Base-by-base conservation (phyloP, 2,113 vertebrate species). In the Empidonax alnorum region DNA sequence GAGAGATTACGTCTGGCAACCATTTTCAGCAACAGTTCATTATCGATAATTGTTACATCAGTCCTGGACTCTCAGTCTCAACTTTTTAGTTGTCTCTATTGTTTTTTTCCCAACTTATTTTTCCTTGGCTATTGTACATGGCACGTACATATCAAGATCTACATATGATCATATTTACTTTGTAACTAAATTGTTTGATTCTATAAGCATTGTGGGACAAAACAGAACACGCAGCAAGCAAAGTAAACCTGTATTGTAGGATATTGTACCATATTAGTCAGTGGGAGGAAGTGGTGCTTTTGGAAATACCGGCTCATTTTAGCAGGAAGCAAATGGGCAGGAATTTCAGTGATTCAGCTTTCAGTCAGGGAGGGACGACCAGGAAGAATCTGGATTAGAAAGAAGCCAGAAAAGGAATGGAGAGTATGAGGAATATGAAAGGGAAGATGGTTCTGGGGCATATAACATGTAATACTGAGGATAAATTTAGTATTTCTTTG, bases 281-380 rank as follows among this genome's bases (percentile, higher is more conserved):
- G 28, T 42, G 73, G 44, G 30, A 95, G 85, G 93, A 96, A 96
- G 39, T 0, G 1, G 12, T 84, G 49, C 56, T 86, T 94, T 94
- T 94, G 75, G 85, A 96, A 96, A 93, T 74, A 67, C 61, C 8
- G 6, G 30, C 35, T 93, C 41, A 52, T 84, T 90, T 85, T 75
- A 56, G 42, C 82, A 93, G 79, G 90, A 94, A 93, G 73, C 56
- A 94, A 81, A 65, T 7, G 23, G 72, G 31, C 76, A 92, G 88
- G 72, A 93, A 84, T 90, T 74, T 67, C 41, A 67, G 66, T 88
- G 76, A 94, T 78, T 95, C 90, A 94, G 41, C 68, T 53, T 89
- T 86, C 72, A 65, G 85, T 65, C 68, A 56, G 52, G 72, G 41
- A 93, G 61, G 52, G 44, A 56, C 23, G 4, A 77, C 24, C 20